Percentiles rank a stretch among this genome's conserved stretches.
These are phyloP conservation scores for Aleadryas rufinucha DNA, from an alignment of 2,113 vertebrate genomes.

Conservation along the genomic window DNA sequence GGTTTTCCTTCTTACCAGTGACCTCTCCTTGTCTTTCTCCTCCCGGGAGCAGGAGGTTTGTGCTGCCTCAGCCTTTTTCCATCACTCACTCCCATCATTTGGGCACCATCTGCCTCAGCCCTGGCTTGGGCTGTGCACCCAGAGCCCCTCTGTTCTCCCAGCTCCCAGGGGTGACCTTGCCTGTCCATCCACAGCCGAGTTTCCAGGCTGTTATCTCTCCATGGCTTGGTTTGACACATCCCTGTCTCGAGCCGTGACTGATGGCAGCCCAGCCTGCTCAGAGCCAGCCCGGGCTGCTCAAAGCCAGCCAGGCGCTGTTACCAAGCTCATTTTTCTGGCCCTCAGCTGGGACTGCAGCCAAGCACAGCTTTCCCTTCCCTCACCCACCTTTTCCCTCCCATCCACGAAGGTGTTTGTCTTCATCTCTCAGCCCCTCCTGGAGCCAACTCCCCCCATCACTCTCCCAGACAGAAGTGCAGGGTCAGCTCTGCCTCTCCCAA, in stretches of 20 bases:
- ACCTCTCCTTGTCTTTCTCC: neutral
- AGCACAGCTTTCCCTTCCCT: neutral
- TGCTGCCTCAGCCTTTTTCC: neutral
- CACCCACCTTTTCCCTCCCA: conserved; percentile 25
- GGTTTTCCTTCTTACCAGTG: neutral
- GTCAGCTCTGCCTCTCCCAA: conserved; percentile 47
- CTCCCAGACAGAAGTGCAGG: conserved; percentile 50
- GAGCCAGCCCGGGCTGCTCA: neutral
- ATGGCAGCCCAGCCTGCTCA: neutral
- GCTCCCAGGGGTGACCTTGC: neutral
- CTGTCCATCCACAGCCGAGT: neutral
- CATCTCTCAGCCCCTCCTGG: conserved; percentile 9
- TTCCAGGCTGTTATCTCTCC: neutral
- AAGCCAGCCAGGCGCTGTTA: conserved; percentile 11
- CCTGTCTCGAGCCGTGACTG: neutral
- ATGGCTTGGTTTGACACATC: neutral
- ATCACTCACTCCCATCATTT: neutral
- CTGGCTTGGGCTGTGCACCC: neutral
- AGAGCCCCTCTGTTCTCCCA: neutral
- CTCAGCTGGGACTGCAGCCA: conserved; percentile 30
- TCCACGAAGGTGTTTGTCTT: conserved; percentile 42
- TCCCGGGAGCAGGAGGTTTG: neutral
- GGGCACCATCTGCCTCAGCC: neutral
- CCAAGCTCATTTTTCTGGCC: conserved; percentile 6
- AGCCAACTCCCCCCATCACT: neutral